Percentiles rank a stretch among this genome's conserved stretches.
Conservation (phyloP, 2,888 invertebrate species). For the Andrena marginata region DNA sequence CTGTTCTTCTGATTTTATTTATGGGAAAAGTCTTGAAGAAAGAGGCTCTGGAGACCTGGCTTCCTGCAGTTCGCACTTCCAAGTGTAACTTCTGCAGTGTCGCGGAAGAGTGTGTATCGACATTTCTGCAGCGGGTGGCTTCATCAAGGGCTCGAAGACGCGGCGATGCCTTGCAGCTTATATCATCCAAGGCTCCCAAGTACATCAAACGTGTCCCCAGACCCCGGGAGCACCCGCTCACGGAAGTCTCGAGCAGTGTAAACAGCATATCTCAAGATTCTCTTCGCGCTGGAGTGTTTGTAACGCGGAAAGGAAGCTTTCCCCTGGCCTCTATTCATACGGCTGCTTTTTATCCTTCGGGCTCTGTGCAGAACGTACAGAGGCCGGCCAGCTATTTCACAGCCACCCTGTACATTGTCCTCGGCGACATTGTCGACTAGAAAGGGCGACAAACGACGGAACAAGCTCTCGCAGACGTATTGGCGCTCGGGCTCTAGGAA, state of each 20-base stretch:
- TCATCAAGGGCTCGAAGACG: neutral
- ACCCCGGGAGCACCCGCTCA: neutral
- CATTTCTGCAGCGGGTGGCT: neutral
- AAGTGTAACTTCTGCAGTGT: neutral
- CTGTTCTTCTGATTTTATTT: constrained; percentile 7
- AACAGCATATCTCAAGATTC: constrained; percentile 19
- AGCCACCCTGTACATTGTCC: neutral
- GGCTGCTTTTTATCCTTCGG: neutral
- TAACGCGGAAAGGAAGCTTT: constrained; percentile 20
- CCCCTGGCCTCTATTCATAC: constrained; percentile 2
- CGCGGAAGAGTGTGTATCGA: constrained; percentile 12
- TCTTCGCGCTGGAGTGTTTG: constrained; percentile 11
- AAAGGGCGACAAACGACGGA: constrained; percentile 15
- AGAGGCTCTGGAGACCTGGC: neutral
- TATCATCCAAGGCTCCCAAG: neutral
- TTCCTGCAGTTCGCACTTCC: neutral
- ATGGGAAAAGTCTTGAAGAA: neutral
- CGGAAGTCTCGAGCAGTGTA: constrained; percentile 14
- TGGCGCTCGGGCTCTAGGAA: neutral
- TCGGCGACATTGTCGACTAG: neutral
- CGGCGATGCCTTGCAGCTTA: constrained; percentile 18
- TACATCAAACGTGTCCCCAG: neutral
- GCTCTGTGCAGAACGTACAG: neutral
- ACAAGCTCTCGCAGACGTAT: constrained; percentile 13
- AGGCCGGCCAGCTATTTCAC: constrained; percentile 13